phyloP scores from a whole-genome alignment of 2,113 vertebrate genomes.

The Myiopsitta monachus region DNA sequence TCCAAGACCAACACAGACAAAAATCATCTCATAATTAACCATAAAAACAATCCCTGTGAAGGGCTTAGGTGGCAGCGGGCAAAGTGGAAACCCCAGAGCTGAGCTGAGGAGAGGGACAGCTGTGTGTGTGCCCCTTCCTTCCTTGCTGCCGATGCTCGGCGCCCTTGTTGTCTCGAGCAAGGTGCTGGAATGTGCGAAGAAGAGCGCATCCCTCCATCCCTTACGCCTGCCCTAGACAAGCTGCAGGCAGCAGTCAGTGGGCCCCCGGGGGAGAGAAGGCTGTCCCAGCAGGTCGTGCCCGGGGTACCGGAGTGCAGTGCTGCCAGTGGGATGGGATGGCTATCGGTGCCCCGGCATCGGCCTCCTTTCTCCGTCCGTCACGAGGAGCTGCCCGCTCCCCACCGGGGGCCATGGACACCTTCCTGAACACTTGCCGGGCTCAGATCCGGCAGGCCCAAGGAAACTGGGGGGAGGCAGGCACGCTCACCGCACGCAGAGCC shows the following conservation, averaged over 20 bases:
- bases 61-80: background rate
- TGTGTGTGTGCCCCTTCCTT: no score
- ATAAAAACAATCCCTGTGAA: background rate
- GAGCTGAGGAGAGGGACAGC: background rate
- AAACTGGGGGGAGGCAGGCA: no score
- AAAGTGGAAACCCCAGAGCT: background rate
- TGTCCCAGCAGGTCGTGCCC: background rate
- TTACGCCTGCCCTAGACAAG: background rate
- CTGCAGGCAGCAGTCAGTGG: background rate
- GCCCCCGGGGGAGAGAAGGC: background rate
- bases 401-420: background rate
- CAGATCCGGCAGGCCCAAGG: background rate
- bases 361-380: background rate
- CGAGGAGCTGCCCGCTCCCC: background rate
- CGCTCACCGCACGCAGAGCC: fast-evolving
- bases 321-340: background rate
- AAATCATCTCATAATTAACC: background rate
- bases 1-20: background rate
- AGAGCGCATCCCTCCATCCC: background rate
- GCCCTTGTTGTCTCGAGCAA: background rate
- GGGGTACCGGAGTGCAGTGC: background rate
- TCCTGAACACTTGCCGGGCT: background rate
- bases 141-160: background rate
- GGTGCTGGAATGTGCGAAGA: background rate
- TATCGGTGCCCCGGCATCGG: background rate